Base-by-base conservation (phyloP, 2,113 vertebrate genomes). In the Myiagra hebetior region DNA sequence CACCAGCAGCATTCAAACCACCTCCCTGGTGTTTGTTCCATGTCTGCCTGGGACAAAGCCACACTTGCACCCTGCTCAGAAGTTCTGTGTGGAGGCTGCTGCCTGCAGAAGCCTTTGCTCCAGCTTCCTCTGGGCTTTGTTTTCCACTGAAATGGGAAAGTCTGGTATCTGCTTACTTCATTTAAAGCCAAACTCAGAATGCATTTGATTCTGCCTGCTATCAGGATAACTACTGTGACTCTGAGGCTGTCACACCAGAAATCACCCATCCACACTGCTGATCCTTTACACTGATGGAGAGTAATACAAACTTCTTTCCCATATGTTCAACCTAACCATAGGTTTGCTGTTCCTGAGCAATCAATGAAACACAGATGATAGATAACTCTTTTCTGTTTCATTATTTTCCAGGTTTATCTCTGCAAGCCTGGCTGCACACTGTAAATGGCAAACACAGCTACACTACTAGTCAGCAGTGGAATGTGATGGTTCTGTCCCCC, bases 391-490 rank as follows among this genome's bases (percentile, higher is more conserved):
- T 60, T 76, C 68, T 68, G 7, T 7, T 89, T 74, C 90, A 56
- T 91, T 85, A 70, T 92, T 93, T 94, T 73, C 75, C 39, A 74
- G n/a, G 26, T 79, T 93, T 87, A 83, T 90, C 79, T 68, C 56
- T 91, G 64, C 79, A 90, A 84, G 73, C 56, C 83, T 63, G 83
- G 49, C 85, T 94, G 83, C 82, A 84, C 76, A 22, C 39, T 26
- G 14, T 37, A 90, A 90, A 60, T 63, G 53, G 35, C 81, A 85
- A 95, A 44, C 42, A 76, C 42, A 87, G 55, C 42, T 50, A 49
- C 8, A 75, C 55, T 37, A n/a, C 31, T 28, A 65, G 46, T 24
- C 57, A 50, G 41, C 57, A 31, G 14, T n/a, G 46, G 24, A 91
- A 49, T 90, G 80, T 24, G 47, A 63, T 91, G 35, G 12, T 26